Conservation (phyloP, 2,113 vertebrate genomes). For the Elephas maximus region DNA sequence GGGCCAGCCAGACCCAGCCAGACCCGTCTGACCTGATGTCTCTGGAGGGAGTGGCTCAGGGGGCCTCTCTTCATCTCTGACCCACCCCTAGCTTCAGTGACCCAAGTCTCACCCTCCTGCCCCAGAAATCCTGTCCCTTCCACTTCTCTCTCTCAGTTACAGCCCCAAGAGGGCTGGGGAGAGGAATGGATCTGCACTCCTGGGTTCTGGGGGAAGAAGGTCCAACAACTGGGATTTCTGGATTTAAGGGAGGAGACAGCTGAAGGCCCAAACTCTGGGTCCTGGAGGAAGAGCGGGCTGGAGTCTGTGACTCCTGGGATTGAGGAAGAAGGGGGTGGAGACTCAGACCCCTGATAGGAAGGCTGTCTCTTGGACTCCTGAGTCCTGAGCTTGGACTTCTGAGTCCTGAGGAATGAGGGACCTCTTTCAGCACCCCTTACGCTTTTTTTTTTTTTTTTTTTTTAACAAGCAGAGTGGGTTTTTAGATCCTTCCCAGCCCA, state of each 20-base stretch:
- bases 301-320: neutral
- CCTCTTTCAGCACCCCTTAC: neutral
- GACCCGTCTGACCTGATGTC: constrained; percentile 79
- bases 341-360: neutral
- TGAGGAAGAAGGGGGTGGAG: neutral
- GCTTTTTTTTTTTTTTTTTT: neutral
- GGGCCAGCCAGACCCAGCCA: constrained; percentile 75
- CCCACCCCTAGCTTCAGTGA: neutral
- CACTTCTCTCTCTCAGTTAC: neutral
- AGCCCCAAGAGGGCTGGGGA: neutral
- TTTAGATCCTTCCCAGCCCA: neutral
- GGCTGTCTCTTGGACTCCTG: neutral
- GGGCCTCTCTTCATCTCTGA: neutral
- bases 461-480: neutral
- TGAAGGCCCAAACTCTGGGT: neutral
- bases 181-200: neutral
- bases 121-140: neutral
- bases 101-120: neutral
- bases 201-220: neutral
- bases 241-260: neutral
- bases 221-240: constrained; percentile 5
- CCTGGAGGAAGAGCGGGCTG: neutral
- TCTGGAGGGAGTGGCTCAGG: constrained; percentile 13
- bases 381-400: neutral
- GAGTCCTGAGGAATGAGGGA: neutral